Percentiles rank a stretch among this genome's conserved stretches.
Conservation (phyloP, 2,888 invertebrate species). For the Acrobasis suavella region DNA sequence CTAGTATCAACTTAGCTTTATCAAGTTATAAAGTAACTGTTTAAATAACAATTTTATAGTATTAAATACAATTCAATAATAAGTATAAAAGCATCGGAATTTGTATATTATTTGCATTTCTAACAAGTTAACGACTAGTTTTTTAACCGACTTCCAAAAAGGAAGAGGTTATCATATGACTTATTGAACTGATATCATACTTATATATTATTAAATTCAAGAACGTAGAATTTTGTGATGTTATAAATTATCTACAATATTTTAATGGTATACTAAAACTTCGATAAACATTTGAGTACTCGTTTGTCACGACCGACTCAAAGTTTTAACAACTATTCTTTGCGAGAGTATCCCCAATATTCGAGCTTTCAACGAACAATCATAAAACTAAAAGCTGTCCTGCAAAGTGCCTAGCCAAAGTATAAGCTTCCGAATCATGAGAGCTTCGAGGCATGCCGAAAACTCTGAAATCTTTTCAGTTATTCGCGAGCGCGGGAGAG, state of each 20-base stretch:
- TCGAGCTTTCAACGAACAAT: conserved; percentile 33
- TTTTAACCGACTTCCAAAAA: no score
- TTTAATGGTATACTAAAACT: neutral
- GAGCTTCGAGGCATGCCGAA: conserved; percentile 32
- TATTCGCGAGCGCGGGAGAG: conserved; percentile 50
- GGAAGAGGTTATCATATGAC: no score
- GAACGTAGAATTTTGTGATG: no score
- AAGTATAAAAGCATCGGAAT: no score
- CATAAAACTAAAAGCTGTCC: conserved; percentile 36
- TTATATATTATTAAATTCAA: no score
- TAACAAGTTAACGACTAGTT: no score
- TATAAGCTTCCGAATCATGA: conserved; percentile 34
- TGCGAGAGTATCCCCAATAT: conserved; percentile 18
- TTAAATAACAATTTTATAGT: no score
- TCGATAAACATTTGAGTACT: neutral
- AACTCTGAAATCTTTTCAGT: conserved; percentile 54
- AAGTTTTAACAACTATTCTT: conserved; percentile 4
- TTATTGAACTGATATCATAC: no score
- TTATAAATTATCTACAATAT: neutral
- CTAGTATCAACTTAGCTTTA: no score
- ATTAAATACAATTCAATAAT: no score
- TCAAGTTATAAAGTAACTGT: no score
- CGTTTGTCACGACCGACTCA: neutral
- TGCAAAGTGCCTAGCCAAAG: conserved; percentile 30
- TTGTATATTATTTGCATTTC: no score